Evolutionary conservation across 2,888 invertebrate species (phyloP).

Genomic region (Dynastes tityus): DNA sequence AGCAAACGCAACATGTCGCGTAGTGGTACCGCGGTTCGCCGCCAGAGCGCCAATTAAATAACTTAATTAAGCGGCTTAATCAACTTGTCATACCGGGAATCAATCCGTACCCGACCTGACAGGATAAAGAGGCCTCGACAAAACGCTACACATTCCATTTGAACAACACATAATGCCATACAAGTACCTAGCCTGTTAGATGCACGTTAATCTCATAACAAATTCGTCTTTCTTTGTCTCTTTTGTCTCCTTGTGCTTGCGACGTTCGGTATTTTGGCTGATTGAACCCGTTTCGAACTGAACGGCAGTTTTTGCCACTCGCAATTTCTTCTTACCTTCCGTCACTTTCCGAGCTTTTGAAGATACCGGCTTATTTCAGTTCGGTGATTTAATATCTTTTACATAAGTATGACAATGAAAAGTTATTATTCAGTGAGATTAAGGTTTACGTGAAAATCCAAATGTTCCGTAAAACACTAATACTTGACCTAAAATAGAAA

Average conservation of each 20-base stretch:
- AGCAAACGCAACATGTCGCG: constrained; percentile 42
- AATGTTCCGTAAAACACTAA: too few species aligned
- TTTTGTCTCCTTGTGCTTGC: constrained; percentile 23
- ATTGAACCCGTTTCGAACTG: constrained; percentile 57
- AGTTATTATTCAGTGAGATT: not conserved
- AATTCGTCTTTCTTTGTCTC: constrained; percentile 49
- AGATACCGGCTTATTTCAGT: constrained; percentile 28
- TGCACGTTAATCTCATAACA: constrained; percentile 58
- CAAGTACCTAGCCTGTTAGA: constrained; percentile 57
- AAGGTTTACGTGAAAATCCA: too few species aligned
- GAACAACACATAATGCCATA: constrained; percentile 58
- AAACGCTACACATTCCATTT: constrained; percentile 61
- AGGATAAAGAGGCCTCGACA: constrained; percentile 62
- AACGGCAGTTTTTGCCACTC: constrained; percentile 44
- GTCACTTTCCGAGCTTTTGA: constrained; percentile 32
- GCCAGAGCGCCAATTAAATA: constrained; percentile 72
- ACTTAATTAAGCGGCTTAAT: constrained; percentile 75
- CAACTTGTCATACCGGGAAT: constrained; percentile 73
- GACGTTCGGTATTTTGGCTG: constrained; percentile 53
- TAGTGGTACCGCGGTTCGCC: constrained; percentile 61
- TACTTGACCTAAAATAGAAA: too few species aligned
- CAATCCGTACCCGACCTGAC: constrained; percentile 63
- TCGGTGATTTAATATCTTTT: not conserved
- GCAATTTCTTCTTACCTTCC: constrained; percentile 47
- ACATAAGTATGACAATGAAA: not conserved